Evolutionary conservation across 2,797 vertebrate genomes (phyloP), one percentile per base, ranked within the genome.

Genomic region (Harpagifer antarcticus): DNA sequence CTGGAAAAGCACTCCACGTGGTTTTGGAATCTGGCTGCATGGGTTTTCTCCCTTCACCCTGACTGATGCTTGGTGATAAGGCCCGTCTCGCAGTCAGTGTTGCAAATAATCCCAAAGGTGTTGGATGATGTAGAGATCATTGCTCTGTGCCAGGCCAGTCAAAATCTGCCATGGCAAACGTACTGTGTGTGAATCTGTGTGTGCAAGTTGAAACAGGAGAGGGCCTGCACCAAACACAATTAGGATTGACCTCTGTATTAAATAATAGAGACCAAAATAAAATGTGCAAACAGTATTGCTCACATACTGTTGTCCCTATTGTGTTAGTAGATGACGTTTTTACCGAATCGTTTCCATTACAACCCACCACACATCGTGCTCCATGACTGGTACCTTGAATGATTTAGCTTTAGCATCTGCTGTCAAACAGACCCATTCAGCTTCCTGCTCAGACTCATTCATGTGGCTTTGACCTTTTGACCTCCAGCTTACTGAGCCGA

Each of bases 381-480:
- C 64, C 43, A 58, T 53, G 23, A 49, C 20, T 13, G 11, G 2
- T 14, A 14, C 9, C 19, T 45, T 47, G 20, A 60, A 47, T 54
- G 62, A 78, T 27, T 20, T 67, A 54, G 33, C 45, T 72, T 43
- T n/a, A 74, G 47, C 66, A 42, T 3, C 50, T 50, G 63, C 64
- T 23, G 65, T 55, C n/a, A 17, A 42, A 70, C 59, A 31, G 44
- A 40, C 48, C 52, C 48, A 2, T 60, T 54, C 74, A 75, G 20
- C 66, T 85, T 78, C 73, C 67, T 84, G 58, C 67, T 79, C 19
- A 40, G 17, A 77, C 48, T 78, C 71, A 79, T 80, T 72, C 62
- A 58, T 57, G 37, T 76, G 62, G 65, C 73, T 68, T 74, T 86
- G 81, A 81, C 81, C 80, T 79, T 3, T 50, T 73, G 72, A 88